phyloP scores from a whole-genome alignment of 2,888 invertebrate genomes.

The Leptogaster cylindrica region DNA sequence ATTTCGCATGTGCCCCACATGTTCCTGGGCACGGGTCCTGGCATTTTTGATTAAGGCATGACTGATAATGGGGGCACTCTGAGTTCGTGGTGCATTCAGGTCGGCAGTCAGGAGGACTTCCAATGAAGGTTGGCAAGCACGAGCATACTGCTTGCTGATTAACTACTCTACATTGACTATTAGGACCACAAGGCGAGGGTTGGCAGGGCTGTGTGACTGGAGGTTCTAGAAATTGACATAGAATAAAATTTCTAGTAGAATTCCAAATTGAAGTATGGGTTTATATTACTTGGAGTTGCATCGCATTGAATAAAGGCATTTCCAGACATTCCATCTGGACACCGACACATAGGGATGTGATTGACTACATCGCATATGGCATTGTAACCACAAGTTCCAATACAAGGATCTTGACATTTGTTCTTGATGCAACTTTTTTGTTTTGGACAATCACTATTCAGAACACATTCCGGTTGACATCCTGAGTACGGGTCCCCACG shows the following conservation, averaged over 20 bases:
- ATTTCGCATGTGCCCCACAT: constrained; percentile 74
- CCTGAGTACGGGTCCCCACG: constrained; percentile 73
- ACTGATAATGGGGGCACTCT: constrained; percentile 74
- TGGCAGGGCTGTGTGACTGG: constrained; percentile 62
- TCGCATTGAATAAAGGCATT: constrained; percentile 73
- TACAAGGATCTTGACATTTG: constrained; percentile 76
- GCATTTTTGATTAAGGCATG: constrained; percentile 75
- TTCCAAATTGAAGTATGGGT: background rate
- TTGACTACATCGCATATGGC: constrained; percentile 76
- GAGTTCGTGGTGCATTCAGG: constrained; percentile 76
- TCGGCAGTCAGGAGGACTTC: constrained; percentile 71
- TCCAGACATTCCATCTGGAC: constrained; percentile 68
- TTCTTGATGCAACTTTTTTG: constrained; percentile 74
- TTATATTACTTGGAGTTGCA: constrained; percentile 64
- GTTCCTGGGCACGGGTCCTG: constrained; percentile 76
- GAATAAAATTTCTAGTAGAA: background rate
- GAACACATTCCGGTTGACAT: constrained; percentile 75
- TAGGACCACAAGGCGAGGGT: constrained; percentile 71
- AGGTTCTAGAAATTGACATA: constrained; percentile 21
- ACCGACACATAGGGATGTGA: constrained; percentile 74
- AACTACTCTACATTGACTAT: constrained; percentile 68
- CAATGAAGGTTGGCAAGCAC: constrained; percentile 70
- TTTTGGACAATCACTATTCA: constrained; percentile 72
- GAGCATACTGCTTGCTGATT: constrained; percentile 74
- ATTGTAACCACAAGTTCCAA: constrained; percentile 73